Base-by-base conservation (phyloP, 2,888 invertebrate genomes). In the Cylloceria caligata region DNA sequence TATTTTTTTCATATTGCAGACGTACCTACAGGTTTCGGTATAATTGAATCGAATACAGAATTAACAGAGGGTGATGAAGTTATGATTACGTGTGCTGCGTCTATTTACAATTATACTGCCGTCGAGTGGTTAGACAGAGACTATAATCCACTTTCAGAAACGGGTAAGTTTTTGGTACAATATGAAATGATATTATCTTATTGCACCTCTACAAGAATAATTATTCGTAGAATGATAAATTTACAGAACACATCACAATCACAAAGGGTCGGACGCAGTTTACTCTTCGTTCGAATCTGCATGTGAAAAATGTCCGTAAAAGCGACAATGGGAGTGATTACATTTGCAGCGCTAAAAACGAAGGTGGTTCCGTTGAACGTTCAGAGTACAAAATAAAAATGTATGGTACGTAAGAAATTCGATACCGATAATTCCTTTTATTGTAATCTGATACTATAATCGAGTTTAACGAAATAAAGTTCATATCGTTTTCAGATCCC, bases 81-180 rank as follows among this genome's bases (percentile, higher is more conserved):
- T 0, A 91, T 90, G 16, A 85, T 96, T 5, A 93, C 92, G 4
- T 96, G 96, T 89, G 94, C 94, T 2, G 95, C 94, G 0, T 93
- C 95, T 0, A 92, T 93, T 19, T 93, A 93, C 68, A 92, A 93
- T 84, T 93, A 91, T 80, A 93, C 94, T 0, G 87, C 93, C 11
- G 89, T 95, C 1, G 85, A 90, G 16, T 96, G 96, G 96, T 91
- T 88, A 47, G 86, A 89, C 57, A 72, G 86, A 19, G 72, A 87
- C 5, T 45, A 86, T 1, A 67, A 73, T 9, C 75, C 71, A 4
- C 72, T 91, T 19, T 7, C 45, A 13, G 81, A 88, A 74, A 85
- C 84, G n/a, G 87, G 89, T 90, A 85, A 84, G 73, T 16, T 52
- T 21, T 52, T 21, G 6, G 6, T 0, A 2, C 52, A 7, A n/a